Evolutionary conservation across 1,140 invertebrate genomes (phyloP).

Genomic region (Drosophila sechellia): DNA sequence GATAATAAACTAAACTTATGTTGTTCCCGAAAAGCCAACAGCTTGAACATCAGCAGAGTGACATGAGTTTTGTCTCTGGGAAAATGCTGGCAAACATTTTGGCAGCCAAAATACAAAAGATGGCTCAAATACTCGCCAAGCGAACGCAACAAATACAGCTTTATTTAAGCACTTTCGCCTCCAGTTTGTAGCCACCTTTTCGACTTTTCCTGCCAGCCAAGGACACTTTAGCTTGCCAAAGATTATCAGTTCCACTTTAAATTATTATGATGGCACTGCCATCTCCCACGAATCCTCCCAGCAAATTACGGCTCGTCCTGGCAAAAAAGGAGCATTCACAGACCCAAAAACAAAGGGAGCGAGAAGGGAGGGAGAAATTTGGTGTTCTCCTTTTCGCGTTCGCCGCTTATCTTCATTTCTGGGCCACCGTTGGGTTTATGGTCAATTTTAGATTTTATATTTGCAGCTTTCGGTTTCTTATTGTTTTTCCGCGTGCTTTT

Average conservation of each 20-base stretch:
- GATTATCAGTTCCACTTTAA: slow-evolving; percentile 65
- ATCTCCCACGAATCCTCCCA: slow-evolving; percentile 32
- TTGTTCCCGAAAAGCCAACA: slow-evolving; percentile 17
- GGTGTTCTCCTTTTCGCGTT: slow-evolving; percentile 61
- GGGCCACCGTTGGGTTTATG: slow-evolving; percentile 54
- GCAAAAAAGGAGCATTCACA: slow-evolving; percentile 14
- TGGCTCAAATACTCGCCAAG: slow-evolving; percentile 1
- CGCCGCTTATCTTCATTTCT: slow-evolving; percentile 53
- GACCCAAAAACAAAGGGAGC: slow-evolving; percentile 54
- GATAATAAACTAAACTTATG: slow-evolving; percentile 44
- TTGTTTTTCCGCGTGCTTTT: slow-evolving; percentile 30
- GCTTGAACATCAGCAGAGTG: slow-evolving; percentile 23
- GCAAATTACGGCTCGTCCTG: slow-evolving; percentile 56
- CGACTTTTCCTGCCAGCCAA: slow-evolving; percentile 31
- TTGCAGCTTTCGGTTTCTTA: slow-evolving; percentile 47
- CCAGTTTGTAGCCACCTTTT: slow-evolving; percentile 37
- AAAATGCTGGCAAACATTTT: slow-evolving; percentile 31
- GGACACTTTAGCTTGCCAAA: slow-evolving; percentile 59
- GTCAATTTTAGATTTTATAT: slow-evolving; percentile 67
- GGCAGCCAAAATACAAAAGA: slow-evolving; percentile 18
- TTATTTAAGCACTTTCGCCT: slow-evolving; percentile 38
- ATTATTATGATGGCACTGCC: slow-evolving; percentile 63
- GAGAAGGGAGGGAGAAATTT: too few relatives aligned
- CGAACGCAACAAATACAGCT: slow-evolving; percentile 35
- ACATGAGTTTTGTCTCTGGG: slow-evolving; percentile 28